These are phyloP conservation scores for Heliothis peltigera DNA, from an alignment of 2,888 invertebrate species.

Conservation along the genomic window DNA sequence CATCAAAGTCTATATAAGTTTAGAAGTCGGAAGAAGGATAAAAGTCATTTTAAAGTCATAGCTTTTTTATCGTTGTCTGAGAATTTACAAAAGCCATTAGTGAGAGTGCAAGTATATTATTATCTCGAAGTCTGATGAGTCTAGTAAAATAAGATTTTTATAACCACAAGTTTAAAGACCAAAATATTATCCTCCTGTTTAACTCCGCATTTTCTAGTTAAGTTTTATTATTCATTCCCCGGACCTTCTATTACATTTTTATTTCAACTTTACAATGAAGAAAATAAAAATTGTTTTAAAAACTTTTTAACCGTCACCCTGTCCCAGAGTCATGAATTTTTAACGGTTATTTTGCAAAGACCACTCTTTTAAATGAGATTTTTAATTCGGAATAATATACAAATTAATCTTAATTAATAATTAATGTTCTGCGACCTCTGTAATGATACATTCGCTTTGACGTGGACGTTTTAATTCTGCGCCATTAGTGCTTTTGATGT, in stretches of 20 bases:
- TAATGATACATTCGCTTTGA: constrained; percentile 20
- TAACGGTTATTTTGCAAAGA: constrained; percentile 42
- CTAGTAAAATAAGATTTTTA: too few relatives aligned
- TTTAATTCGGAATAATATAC: constrained; percentile 29
- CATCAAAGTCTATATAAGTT: too few relatives aligned
- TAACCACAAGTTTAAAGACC: not conserved
- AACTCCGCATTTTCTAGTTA: not conserved
- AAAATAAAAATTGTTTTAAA: constrained; percentile 22
- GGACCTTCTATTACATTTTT: constrained; percentile 2
- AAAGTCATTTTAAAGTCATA: too few relatives aligned
- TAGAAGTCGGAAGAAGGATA: too few relatives aligned
- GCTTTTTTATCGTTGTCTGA: too few relatives aligned
- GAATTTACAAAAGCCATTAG: too few relatives aligned
- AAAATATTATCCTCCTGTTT: not conserved
- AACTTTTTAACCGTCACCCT: constrained; percentile 24
- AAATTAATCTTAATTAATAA: constrained; percentile 40
- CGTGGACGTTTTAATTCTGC: constrained; percentile 9
- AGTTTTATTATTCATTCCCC: not conserved
- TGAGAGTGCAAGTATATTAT: too few relatives aligned
- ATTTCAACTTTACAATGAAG: constrained; percentile 2
- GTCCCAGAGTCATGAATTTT: constrained; percentile 48
- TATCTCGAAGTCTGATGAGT: too few relatives aligned
- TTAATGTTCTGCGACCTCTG: constrained; percentile 22
- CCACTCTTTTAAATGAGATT: constrained; percentile 46
- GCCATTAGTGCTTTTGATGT: not conserved